Evolutionary conservation across 2,113 vertebrate species (phyloP).

Genomic region (Chrysemys picta): DNA sequence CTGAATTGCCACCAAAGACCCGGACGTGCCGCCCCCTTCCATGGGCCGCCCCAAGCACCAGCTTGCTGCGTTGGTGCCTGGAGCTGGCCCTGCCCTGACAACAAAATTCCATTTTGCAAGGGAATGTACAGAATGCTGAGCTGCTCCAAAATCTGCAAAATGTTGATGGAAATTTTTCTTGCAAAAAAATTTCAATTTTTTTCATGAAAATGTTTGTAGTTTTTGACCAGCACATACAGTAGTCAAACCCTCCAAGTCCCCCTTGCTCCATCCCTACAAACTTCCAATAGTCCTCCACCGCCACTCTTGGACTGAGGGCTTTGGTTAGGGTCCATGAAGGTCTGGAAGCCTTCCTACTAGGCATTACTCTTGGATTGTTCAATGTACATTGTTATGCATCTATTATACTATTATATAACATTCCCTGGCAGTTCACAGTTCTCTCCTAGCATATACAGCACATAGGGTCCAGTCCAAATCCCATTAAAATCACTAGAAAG

Average conservation of each 20-base stretch:
- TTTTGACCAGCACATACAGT: background rate
- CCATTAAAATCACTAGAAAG: background rate
- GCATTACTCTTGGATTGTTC: background rate
- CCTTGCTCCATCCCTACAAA: background rate
- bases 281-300: background rate
- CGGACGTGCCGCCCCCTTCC: too few species aligned
- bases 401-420: background rate
- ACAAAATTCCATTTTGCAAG: background rate
- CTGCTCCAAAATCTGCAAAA: background rate
- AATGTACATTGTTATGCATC: background rate
- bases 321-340: background rate
- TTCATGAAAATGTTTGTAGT: background rate
- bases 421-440: background rate
- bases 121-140: background rate
- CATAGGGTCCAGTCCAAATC: background rate
- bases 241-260: background rate
- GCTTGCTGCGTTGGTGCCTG: too few species aligned
- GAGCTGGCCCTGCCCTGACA: background rate
- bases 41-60: too few species aligned
- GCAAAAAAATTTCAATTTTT: too few species aligned
- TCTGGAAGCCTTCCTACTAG: background rate
- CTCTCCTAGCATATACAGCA: background rate
- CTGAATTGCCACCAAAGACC: too few species aligned
- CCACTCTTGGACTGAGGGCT: background rate
- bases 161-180: background rate